Conservation (phyloP, 2,888 invertebrate genomes). For the Hololepta plana region DNA sequence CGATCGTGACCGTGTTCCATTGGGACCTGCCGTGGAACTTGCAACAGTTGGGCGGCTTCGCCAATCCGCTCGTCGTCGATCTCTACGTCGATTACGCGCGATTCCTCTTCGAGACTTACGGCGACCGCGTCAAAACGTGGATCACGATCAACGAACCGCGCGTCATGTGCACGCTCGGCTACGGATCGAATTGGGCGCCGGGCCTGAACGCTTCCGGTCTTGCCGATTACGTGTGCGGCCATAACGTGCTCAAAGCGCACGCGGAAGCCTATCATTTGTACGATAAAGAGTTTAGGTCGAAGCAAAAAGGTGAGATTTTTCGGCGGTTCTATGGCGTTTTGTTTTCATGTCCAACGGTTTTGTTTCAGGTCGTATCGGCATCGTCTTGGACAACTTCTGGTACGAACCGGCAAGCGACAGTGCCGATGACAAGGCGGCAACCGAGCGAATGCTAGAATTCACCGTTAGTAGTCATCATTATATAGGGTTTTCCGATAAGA, state of each 20-base stretch:
- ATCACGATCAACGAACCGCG: slow-evolving; percentile 11
- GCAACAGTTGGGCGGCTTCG: slow-evolving; percentile 43
- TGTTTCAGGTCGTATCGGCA: slow-evolving; percentile 32
- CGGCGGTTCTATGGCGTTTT: no score
- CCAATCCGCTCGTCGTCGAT: slow-evolving; percentile 38
- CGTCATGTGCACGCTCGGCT: slow-evolving; percentile 16
- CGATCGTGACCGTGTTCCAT: slow-evolving; percentile 42
- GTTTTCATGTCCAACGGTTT: neutral
- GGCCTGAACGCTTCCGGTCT: slow-evolving; percentile 30
- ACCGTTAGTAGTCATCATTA: no score
- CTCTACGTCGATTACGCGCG: slow-evolving; percentile 41
- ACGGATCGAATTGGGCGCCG: slow-evolving; percentile 28
- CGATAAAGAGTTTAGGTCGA: slow-evolving; percentile 27
- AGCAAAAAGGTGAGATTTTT: slow-evolving; percentile 15
- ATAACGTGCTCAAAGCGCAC: slow-evolving; percentile 45
- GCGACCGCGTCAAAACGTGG: slow-evolving; percentile 19
- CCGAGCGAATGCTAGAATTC: no score
- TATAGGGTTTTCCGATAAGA: no score
- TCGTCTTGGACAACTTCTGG: slow-evolving; percentile 33
- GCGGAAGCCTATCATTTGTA: slow-evolving; percentile 41
- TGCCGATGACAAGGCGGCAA: slow-evolving; percentile 29
- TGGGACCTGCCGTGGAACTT: slow-evolving; percentile 43
- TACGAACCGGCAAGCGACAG: slow-evolving; percentile 29
- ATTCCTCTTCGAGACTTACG: slow-evolving; percentile 30
- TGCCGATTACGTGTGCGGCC: slow-evolving; percentile 40